These are phyloP conservation scores for Camptogramma bilineatum DNA, from an alignment of 2,888 invertebrate genomes.

Conservation along the genomic window DNA sequence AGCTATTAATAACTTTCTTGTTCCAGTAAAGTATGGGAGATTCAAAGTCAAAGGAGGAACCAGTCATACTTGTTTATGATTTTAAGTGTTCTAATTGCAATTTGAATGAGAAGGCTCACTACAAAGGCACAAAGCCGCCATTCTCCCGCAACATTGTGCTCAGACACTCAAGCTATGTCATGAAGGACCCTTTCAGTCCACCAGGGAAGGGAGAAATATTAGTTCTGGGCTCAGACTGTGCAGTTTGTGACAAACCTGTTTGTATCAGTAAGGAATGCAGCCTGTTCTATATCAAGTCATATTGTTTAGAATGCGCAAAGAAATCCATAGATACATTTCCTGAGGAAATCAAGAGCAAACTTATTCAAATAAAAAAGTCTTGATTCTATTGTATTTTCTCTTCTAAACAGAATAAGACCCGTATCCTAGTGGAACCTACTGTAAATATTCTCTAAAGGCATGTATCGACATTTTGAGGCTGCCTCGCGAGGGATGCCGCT, in stretches of 20 bases:
- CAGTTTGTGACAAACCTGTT: conserved; percentile 87
- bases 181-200: conserved; percentile 94
- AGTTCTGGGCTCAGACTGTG: conserved; percentile 91
- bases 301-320: conserved; percentile 90
- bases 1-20: too few relatives aligned
- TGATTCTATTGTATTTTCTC: not conserved
- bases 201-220: conserved; percentile 91
- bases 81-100: conserved; percentile 89
- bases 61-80: conserved; percentile 59
- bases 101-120: conserved; percentile 89
- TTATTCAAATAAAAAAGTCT: conserved; percentile 69
- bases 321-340: conserved; percentile 87
- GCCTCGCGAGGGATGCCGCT: too few relatives aligned
- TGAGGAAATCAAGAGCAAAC: conserved; percentile 87
- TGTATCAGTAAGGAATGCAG: conserved; percentile 92
- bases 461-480: too few relatives aligned
- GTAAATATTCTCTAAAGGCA: too few relatives aligned
- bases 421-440: too few relatives aligned
- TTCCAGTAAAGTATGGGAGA: conserved; percentile 69
- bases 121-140: conserved; percentile 90
- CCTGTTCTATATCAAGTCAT: conserved; percentile 90
- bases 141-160: conserved; percentile 89
- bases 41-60: conserved; percentile 56
- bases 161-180: conserved; percentile 90
- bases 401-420: not conserved